These are phyloP conservation scores for Tachina fera DNA, from an alignment of 2,888 invertebrate genomes.

Conservation along the genomic window DNA sequence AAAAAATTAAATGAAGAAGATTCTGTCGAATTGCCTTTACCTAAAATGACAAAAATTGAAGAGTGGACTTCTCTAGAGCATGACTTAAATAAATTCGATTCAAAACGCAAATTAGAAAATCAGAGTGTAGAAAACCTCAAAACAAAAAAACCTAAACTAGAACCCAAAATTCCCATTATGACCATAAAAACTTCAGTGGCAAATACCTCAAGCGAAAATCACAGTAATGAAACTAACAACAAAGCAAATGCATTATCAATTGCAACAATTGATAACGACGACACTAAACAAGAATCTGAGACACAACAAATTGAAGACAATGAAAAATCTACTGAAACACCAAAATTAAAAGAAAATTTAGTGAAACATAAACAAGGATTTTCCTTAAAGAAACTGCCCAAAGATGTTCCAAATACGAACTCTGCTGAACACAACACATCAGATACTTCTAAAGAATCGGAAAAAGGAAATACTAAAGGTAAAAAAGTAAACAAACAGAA, in stretches of 20 bases:
- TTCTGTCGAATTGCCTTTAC: conserved; percentile 65
- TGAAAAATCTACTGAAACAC: conserved; percentile 53
- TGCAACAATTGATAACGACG: neutral
- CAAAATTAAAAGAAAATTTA: conserved; percentile 76
- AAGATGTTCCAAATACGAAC: conserved; percentile 45
- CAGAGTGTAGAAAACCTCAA: conserved; percentile 70
- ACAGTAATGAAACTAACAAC: conserved; percentile 1
- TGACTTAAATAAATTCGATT: conserved; percentile 67
- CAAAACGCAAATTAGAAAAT: conserved; percentile 45
- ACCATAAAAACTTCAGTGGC: conserved; percentile 58
- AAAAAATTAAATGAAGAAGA: conserved; percentile 57
- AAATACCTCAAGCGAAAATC: neutral
- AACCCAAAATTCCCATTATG: conserved; percentile 59
- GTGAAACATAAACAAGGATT: conserved; percentile 78
- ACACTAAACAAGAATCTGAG: neutral
- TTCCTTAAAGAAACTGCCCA: conserved; percentile 79
- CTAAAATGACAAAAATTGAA: conserved; percentile 74
- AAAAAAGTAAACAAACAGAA: conserved; percentile 27
- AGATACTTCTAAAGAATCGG: conserved; percentile 24
- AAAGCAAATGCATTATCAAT: conserved; percentile 12
- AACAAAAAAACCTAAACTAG: conserved; percentile 73
- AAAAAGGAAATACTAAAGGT: conserved; percentile 18
- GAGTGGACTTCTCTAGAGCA: conserved; percentile 12
- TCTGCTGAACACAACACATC: conserved; percentile 6
- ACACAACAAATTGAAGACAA: neutral